Conservation (phyloP, 2,888 invertebrate species). For the Leucophenga maculata region DNA sequence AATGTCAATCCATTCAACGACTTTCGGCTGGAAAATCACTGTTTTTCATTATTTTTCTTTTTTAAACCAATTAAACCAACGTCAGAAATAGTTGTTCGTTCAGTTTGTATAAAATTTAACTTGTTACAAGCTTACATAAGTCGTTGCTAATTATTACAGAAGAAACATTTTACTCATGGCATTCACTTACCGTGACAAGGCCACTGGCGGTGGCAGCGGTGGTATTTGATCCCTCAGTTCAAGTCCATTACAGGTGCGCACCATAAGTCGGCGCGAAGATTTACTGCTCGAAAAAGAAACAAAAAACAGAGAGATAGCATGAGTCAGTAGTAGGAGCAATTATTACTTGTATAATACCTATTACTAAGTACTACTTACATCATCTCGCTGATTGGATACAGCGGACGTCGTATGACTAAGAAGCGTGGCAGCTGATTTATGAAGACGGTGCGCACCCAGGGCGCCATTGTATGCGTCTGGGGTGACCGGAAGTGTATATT, state of each 20-base stretch:
- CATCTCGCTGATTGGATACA: slow-evolving; percentile 74
- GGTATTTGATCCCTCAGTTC: slow-evolving; percentile 79
- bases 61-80: too few relatives aligned
- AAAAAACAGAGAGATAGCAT: neutral
- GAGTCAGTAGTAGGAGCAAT: too few relatives aligned
- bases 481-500: slow-evolving; percentile 99
- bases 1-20: too few relatives aligned
- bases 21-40: too few relatives aligned
- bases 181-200: slow-evolving; percentile 73
- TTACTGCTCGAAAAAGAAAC: too few relatives aligned
- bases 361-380: slow-evolving; percentile 64
- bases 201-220: slow-evolving; percentile 75
- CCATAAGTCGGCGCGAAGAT: slow-evolving; percentile 78
- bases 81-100: too few relatives aligned
- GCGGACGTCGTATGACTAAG: slow-evolving; percentile 91
- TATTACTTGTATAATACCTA: slow-evolving; percentile 11
- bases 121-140: too few relatives aligned
- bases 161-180: too few relatives aligned
- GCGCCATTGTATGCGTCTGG: slow-evolving; percentile 97
- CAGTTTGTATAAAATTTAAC: too few relatives aligned
- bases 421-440: slow-evolving; percentile 95
- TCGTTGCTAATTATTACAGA: too few relatives aligned
- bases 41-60: too few relatives aligned
- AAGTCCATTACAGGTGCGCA: slow-evolving; percentile 84
- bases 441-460: slow-evolving; percentile 96